Evolutionary conservation across 2,113 vertebrate genomes (phyloP), one percentile per base, ranked within the genome.

Genomic region (Plecturocebus donacophilus): DNA sequence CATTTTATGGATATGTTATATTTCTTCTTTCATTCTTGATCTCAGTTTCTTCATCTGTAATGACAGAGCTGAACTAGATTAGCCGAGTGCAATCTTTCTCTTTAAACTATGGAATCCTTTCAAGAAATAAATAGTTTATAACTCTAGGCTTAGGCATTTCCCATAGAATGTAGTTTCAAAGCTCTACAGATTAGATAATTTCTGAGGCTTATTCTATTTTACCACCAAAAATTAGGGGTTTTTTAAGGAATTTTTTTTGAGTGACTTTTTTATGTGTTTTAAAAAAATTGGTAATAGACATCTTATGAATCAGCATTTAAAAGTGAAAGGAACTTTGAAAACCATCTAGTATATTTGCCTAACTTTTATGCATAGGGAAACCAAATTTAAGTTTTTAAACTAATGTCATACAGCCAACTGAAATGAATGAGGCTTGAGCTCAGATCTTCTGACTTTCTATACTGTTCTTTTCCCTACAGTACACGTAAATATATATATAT

Each of bases 301-400:
- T 86, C 83, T 94, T 91, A 54, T 84, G 64, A 97, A 66, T 82
- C 14, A 95, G 30, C 87, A 83, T 95, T 93, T 97, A 89, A 93
- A 95, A 93, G 49, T 87, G 32, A 82, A 94, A 96, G 45, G 5
- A 30, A 14, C 56, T 87, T 95, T 95, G 61, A 87, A 89, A 93
- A 75, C 13, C 20, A 20, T 49, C n/a, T 7, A 77, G 35, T 88
- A 45, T 82, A 14, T 90, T 88, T 91, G 25, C 17, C 56, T 87
- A 52, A 70, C 27, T 92, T 91, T 93, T 93, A 77, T 42, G 2
- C 75, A 32, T 45, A 56, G 90, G 70, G 75, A 95, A 95, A 92
- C 76, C 38, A 47, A 77, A 71, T 77, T 93, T 80, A 77, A 88
- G 19, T 96, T 95, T 54, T 40, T 90, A 92, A 38, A 56, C 75